Evolutionary conservation across 2,113 vertebrate species (phyloP).

Genomic region (Neopipo cinnamomea): DNA sequence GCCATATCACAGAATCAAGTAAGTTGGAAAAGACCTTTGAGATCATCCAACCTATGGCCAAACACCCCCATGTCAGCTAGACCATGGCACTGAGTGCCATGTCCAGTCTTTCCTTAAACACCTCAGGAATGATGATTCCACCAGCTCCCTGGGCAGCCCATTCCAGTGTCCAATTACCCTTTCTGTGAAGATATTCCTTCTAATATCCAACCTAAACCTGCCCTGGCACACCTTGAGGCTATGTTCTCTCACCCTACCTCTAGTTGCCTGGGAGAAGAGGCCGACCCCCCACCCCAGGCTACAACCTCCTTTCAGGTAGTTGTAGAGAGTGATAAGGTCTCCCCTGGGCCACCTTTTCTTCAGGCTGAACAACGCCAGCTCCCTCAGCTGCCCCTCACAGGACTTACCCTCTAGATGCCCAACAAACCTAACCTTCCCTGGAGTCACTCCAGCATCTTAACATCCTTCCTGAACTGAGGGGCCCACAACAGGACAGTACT

Average conservation of each 20-base stretch:
- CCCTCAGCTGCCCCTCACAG: background rate
- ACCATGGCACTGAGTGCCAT: background rate
- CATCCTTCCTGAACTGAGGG: background rate
- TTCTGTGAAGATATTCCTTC: background rate
- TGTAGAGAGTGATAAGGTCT: background rate
- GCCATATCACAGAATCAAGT: background rate
- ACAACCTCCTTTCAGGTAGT: background rate
- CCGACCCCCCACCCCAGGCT: background rate
- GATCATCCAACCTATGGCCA: background rate
- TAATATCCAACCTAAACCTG: background rate
- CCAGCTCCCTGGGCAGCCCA: background rate
- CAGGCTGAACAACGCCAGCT: background rate
- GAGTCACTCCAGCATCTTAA: background rate
- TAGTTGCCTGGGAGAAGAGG: background rate
- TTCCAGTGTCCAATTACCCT: background rate
- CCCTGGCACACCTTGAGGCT: background rate
- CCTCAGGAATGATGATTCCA: background rate
- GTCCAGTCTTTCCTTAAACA: background rate
- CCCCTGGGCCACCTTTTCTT: background rate
- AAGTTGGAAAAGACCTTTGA: background rate
- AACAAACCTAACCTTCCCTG: background rate
- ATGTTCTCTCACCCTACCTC: background rate
- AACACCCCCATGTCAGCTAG: background rate
- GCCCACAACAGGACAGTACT: background rate
- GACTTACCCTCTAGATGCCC: background rate